Percentiles rank a stretch among this genome's conserved stretches.
These are phyloP conservation scores for Psilopsiagon aurifrons DNA, from an alignment of 2,113 vertebrate genomes.

Conservation along the genomic window DNA sequence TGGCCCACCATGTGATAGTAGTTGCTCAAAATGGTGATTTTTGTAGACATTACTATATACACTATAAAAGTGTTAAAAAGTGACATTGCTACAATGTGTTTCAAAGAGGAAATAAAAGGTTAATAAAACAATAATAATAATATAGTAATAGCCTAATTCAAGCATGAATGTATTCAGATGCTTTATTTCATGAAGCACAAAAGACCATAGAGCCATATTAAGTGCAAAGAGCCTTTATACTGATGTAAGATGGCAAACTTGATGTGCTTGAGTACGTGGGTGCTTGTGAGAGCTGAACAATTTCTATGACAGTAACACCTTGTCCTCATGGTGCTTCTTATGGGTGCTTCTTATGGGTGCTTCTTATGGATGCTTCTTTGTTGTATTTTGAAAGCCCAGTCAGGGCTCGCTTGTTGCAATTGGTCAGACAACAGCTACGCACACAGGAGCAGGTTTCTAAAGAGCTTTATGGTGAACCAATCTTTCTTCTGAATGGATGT, in stretches of 20 bases:
- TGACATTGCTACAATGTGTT: neutral
- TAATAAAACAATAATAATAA: neutral
- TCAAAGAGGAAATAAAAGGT: neutral
- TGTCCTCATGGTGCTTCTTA: neutral
- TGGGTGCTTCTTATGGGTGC: neutral
- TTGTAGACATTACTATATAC: neutral
- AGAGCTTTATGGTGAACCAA: neutral
- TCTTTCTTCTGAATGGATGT: neutral
- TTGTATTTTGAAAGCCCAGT: neutral
- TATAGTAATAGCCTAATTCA: neutral
- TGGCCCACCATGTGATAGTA: neutral
- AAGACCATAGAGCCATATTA: neutral
- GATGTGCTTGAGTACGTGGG: neutral
- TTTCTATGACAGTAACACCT: neutral
- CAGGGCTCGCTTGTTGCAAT: fast-evolving
- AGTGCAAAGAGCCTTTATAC: neutral
- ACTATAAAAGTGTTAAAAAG: neutral
- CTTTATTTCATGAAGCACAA: neutral
- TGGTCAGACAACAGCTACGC: neutral
- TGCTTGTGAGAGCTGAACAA: neutral
- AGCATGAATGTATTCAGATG: neutral
- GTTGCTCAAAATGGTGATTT: neutral
- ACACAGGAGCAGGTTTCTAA: neutral
- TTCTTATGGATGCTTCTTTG: neutral
- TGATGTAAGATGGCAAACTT: neutral